These are phyloP conservation scores for Aphidoletes aphidimyza DNA, from an alignment of 2,888 invertebrate species.

Conservation along the genomic window DNA sequence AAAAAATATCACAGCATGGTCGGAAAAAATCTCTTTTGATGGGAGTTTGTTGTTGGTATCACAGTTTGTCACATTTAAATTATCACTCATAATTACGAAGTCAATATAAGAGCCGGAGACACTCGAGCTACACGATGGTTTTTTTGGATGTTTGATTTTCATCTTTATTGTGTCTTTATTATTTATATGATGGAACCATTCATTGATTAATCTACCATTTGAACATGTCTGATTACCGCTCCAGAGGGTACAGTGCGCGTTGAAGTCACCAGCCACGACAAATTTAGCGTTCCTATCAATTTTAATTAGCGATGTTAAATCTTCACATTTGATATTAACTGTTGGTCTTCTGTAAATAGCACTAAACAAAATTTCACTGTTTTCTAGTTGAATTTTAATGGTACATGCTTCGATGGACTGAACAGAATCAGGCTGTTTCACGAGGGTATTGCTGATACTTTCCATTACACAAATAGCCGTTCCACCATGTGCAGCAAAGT, in stretches of 20 bases:
- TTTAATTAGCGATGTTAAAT: not conserved
- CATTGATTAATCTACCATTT: not conserved
- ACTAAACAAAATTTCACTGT: too few species aligned
- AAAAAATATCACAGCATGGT: not conserved
- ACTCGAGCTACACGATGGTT: not conserved
- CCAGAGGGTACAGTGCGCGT: not conserved
- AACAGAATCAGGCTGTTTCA: too few species aligned
- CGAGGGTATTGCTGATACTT: too few species aligned
- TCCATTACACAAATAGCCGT: too few species aligned
- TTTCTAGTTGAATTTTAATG: too few species aligned
- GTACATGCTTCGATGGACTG: too few species aligned
- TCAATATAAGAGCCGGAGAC: not conserved
- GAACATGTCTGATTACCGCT: not conserved
- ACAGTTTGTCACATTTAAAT: not conserved
- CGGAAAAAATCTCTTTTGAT: not conserved
- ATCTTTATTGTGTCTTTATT: not conserved
- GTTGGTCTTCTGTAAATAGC: too few species aligned
- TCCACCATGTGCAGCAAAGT: too few species aligned
- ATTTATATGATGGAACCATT: not conserved
- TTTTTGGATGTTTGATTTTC: not conserved
- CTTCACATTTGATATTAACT: not conserved
- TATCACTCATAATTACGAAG: not conserved
- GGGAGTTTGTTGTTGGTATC: not conserved
- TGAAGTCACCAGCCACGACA: not conserved
- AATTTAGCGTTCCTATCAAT: not conserved